phyloP scores from a whole-genome alignment of 2,797 vertebrate genomes.

The Choloepus didactylus region DNA sequence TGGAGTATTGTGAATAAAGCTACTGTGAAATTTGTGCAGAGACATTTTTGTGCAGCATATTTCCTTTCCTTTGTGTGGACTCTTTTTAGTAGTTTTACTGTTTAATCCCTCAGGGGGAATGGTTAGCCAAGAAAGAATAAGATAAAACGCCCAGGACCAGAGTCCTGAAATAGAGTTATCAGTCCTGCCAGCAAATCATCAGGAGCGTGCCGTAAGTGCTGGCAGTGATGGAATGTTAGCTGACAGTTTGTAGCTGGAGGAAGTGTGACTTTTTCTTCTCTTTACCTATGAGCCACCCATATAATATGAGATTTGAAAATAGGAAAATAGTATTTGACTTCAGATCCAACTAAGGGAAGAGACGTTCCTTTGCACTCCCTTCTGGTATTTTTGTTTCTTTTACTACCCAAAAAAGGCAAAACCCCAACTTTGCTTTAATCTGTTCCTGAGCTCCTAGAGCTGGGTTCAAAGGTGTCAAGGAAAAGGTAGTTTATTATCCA shows the following conservation, averaged over 20 bases:
- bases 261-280: neutral
- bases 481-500: neutral
- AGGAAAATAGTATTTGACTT: constrained; percentile 57
- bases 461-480: neutral
- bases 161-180: constrained; percentile 41
- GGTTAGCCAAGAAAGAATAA: constrained; percentile 60
- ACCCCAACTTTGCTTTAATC: neutral
- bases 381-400: neutral
- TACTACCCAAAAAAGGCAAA: constrained; percentile 2
- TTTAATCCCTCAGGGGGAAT: constrained; percentile 59
- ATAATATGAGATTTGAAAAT: constrained; percentile 58
- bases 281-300: neutral
- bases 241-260: neutral
- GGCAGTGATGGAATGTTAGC: constrained; percentile 49
- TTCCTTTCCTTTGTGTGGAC: neutral
- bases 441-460: neutral
- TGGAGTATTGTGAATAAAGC: neutral
- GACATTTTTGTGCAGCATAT: neutral
- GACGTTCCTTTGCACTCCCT: neutral
- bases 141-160: constrained; percentile 49
- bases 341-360: neutral
- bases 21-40: neutral
- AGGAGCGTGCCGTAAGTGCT: neutral
- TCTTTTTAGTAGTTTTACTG: constrained; percentile 35
- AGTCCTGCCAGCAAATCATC: constrained; percentile 63